Conservation (phyloP, 2,797 vertebrate species). For the Paedocypris micromegethes region DNA sequence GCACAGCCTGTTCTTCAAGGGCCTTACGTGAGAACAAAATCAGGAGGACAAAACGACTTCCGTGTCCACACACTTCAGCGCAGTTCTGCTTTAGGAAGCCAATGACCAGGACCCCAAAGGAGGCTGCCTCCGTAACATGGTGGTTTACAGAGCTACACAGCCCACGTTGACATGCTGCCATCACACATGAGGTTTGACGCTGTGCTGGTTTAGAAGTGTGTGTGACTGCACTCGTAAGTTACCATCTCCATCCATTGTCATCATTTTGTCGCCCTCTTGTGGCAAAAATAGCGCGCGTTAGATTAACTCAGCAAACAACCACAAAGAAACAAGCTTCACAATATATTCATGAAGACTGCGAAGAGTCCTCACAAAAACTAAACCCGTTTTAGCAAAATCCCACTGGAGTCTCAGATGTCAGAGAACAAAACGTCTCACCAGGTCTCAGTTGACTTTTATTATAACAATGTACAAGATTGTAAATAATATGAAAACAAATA, state of each 20-base stretch:
- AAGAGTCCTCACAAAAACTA: too few species aligned
- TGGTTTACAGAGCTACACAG: too few species aligned
- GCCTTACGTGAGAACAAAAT: background rate
- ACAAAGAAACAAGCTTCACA: too few species aligned
- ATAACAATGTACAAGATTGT: slow-evolving; percentile 94
- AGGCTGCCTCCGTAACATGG: background rate
- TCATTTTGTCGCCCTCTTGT: background rate
- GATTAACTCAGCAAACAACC: too few species aligned
- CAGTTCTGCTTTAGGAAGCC: background rate
- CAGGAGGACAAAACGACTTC: slow-evolving; percentile 34
- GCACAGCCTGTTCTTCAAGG: slow-evolving; percentile 14
- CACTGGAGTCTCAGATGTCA: slow-evolving; percentile 30
- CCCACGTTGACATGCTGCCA: too few species aligned
- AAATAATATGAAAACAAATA: slow-evolving; percentile 88
- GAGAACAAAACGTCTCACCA: slow-evolving; percentile 18
- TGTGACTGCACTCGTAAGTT: background rate
- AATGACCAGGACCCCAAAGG: background rate
- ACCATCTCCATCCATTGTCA: background rate
- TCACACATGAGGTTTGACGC: too few species aligned
- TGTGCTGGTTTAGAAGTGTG: too few species aligned
- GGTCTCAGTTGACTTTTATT: slow-evolving; percentile 80
- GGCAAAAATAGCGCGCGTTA: background rate
- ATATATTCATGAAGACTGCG: too few species aligned
- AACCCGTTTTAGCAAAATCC: too few species aligned
- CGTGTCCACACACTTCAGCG: slow-evolving; percentile 32